Evolutionary conservation across 2,113 vertebrate genomes (phyloP), one percentile per base, ranked within the genome.

Genomic region (Platanista minor): DNA sequence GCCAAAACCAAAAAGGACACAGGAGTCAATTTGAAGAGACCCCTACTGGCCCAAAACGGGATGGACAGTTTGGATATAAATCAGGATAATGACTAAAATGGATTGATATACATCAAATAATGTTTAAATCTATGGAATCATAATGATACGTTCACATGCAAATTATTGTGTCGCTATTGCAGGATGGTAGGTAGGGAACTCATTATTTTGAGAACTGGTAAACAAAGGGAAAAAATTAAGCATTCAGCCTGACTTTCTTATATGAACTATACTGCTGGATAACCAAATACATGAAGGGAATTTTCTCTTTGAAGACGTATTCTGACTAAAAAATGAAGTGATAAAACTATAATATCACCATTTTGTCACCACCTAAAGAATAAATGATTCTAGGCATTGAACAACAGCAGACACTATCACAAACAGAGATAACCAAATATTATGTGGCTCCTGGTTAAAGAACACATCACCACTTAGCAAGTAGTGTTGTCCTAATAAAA

Each of bases 71-170:
- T 87, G 23, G 94, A 11, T 11, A 67, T 87, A 67, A 77, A 59
- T 90, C 20, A 52, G 11, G 41, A 13, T 71, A 78, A 36, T 78
- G 52, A 95, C 31, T 90, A n/a, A 87, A 92, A n/a, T 96, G 52
- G 23, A 62, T 90, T 71, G 23, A 91, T 91, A 88, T 81, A 67
- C 46, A 54, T n/a, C 11, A 87, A 93, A 62, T 91, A 41, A 23
- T 49, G 5, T 67, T 93, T 87, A 88, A 81, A 90, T 95, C 43
- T 94, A 15, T 92, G 64, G 84, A 93, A 85, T 91, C 82, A 57
- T 49, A 67, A 29, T 57, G 52, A 17, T 61, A 33, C 31, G 52
- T 21, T 52, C 20, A 81, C 1, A 61, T 17, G 49, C 15, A 96
- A 57, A 49, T 78, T 95, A 92, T 17, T 52, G 2, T 82, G 62